Conservation (phyloP, 2,888 invertebrate genomes). For the Ctenicera cuprea region DNA sequence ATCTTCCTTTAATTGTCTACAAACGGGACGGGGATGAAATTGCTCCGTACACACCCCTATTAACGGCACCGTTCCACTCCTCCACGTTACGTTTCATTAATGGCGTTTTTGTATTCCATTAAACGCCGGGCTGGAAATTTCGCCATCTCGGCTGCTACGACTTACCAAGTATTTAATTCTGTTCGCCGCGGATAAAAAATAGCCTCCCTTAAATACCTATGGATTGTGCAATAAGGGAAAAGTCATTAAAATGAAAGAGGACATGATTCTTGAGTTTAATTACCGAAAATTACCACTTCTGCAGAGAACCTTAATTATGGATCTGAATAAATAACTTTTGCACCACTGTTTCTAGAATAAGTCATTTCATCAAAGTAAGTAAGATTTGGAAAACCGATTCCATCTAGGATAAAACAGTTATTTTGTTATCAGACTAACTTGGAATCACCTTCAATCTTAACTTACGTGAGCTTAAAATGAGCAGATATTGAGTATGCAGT, state of each 20-base stretch:
- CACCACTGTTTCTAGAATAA: too few relatives aligned
- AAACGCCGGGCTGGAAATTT: conserved; percentile 29
- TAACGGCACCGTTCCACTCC: conserved; percentile 42
- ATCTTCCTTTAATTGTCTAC: conserved; percentile 65
- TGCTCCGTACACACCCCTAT: conserved; percentile 49
- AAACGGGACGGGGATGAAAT: conserved; percentile 56
- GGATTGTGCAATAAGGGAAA: conserved; percentile 1
- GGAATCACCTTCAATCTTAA: too few relatives aligned
- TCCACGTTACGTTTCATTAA: conserved; percentile 47
- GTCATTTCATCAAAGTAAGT: too few relatives aligned
- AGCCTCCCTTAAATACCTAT: neutral
- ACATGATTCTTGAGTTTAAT: conserved; percentile 1
- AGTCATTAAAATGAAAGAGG: conserved; percentile 5
- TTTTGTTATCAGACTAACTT: too few relatives aligned
- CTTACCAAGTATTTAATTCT: conserved; percentile 13
- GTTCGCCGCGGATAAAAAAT: conserved; percentile 11
- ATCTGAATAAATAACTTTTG: too few relatives aligned
- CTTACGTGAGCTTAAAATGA: too few relatives aligned
- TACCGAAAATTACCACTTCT: conserved; percentile 12
- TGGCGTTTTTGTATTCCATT: conserved; percentile 49
- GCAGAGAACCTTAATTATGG: too few relatives aligned
- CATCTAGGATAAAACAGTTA: too few relatives aligned
- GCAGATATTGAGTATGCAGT: too few relatives aligned
- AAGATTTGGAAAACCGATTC: too few relatives aligned
- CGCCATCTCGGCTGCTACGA: conserved; percentile 18